These are phyloP conservation scores for Lateolabrax maculatus DNA, from an alignment of 2,797 vertebrate species.

Conservation along the genomic window DNA sequence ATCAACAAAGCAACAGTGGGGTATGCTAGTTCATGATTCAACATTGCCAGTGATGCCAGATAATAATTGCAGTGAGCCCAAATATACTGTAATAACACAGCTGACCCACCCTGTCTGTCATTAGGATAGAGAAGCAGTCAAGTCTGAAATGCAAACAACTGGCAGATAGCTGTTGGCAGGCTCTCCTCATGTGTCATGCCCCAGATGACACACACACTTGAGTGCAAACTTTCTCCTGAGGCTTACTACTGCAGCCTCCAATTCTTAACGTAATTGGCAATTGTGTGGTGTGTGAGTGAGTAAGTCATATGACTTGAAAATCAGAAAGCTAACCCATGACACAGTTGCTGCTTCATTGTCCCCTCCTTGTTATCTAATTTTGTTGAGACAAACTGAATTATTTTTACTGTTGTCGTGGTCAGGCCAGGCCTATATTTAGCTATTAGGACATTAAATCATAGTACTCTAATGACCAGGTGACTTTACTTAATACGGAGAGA, in stretches of 20 bases:
- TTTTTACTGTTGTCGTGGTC: constrained; percentile 44
- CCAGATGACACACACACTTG: constrained; percentile 41
- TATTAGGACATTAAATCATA: constrained; percentile 23
- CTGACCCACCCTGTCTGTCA: constrained; percentile 34
- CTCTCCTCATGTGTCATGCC: constrained; percentile 43
- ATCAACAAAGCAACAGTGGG: constrained; percentile 6
- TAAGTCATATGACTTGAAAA: constrained; percentile 49
- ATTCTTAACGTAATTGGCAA: constrained; percentile 38
- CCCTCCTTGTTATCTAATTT: constrained; percentile 50
- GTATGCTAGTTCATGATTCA: constrained; percentile 11
- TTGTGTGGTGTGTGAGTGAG: constrained; percentile 21
- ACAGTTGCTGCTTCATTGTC: constrained; percentile 22
- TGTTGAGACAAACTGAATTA: constrained; percentile 48
- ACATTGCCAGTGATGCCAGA: not conserved
- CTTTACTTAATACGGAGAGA: constrained; percentile 19
- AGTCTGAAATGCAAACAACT: constrained; percentile 48
- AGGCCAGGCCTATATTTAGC: constrained; percentile 54
- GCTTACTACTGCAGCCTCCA: constrained; percentile 20
- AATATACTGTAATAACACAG: not conserved
- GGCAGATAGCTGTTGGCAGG: constrained; percentile 44
- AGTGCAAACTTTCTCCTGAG: constrained; percentile 53
- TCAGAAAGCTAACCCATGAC: constrained; percentile 48
- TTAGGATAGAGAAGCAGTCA: constrained; percentile 24
- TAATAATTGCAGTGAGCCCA: constrained; percentile 3
- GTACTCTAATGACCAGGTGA: constrained; percentile 25